phyloP scores from a whole-genome alignment of 2,797 vertebrate genomes.

The Synanceia verrucosa region DNA sequence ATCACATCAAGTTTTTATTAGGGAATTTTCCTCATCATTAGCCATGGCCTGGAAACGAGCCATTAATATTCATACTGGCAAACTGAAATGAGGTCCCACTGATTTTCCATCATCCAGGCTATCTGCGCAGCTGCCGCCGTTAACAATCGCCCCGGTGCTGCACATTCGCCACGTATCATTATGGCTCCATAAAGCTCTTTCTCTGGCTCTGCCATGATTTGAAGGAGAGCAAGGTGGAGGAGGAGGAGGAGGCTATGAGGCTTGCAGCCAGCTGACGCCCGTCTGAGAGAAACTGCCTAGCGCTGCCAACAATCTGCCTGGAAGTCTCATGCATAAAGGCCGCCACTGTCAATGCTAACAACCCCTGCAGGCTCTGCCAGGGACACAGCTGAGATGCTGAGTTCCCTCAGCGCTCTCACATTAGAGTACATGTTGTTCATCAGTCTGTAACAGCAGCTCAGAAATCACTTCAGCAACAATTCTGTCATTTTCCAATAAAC shows the following conservation, averaged over 20 bases:
- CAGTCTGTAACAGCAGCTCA: constrained; percentile 44
- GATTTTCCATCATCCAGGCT: constrained; percentile 82
- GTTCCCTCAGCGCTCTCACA: constrained; percentile 47
- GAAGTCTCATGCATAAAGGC: constrained; percentile 71
- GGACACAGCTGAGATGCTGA: constrained; percentile 65
- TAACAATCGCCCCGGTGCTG: constrained; percentile 72
- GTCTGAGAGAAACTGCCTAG: constrained; percentile 57
- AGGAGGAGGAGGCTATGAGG: constrained; percentile 44
- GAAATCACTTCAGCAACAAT: constrained; percentile 10
- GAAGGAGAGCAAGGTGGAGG: constrained; percentile 54
- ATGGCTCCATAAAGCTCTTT: constrained; percentile 67
- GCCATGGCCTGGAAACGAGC: constrained; percentile 81
- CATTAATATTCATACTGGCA: constrained; percentile 86
- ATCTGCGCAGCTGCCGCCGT: constrained; percentile 75
- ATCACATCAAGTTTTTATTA: constrained; percentile 89
- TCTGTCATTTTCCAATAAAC: constrained; percentile 2
- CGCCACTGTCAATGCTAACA: constrained; percentile 72
- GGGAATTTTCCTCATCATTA: constrained; percentile 89
- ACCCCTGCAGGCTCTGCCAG: constrained; percentile 73
- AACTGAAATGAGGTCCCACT: constrained; percentile 78
- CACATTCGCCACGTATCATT: constrained; percentile 77
- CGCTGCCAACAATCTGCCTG: constrained; percentile 76
- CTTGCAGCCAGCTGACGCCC: constrained; percentile 66
- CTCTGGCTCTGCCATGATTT: constrained; percentile 56
- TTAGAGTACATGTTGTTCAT: constrained; percentile 65